Percentiles rank a stretch among this genome's conserved stretches.
These are phyloP conservation scores for Zaprionus africanus DNA, from an alignment of 1,140 invertebrate genomes.

Conservation along the genomic window DNA sequence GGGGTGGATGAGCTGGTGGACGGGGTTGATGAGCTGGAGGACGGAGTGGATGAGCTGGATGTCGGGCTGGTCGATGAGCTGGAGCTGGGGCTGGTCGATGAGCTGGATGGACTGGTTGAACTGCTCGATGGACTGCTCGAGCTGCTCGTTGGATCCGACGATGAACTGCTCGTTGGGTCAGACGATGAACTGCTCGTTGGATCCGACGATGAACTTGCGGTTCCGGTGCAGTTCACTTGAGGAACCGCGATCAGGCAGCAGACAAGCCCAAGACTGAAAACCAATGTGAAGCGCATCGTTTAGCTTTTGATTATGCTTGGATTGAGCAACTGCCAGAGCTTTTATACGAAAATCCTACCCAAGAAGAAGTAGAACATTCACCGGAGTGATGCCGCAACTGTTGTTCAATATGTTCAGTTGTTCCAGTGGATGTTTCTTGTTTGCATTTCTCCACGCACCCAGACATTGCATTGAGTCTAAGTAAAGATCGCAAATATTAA, in stretches of 20 bases:
- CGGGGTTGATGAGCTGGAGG: no score
- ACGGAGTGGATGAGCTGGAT: background rate
- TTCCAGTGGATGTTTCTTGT: background rate
- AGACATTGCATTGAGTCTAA: background rate
- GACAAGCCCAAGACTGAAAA: background rate
- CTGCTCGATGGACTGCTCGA: no score
- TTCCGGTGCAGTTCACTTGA: background rate
- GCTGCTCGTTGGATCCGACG: no score
- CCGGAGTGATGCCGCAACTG: background rate
- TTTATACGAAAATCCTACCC: background rate
- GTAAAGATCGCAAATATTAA: background rate
- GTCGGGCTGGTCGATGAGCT: background rate
- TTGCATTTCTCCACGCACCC: background rate
- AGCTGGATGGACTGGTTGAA: no score
- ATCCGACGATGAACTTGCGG: no score
- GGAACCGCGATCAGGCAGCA: background rate
- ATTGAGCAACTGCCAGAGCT: background rate
- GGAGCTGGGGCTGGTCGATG: no score
- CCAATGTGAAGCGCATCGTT: slow-evolving; percentile 1
- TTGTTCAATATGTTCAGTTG: slow-evolving; percentile 1
- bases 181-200: no score
- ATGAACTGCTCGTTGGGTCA: no score
- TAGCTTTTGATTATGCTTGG: slow-evolving; percentile 6
- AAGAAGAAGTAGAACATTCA: background rate
- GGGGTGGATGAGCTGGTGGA: no score